Percentiles rank a stretch among this genome's conserved stretches.
Evolutionary conservation across 2,888 invertebrate genomes (phyloP).

Genomic region (Quadroppia sp.): DNA sequence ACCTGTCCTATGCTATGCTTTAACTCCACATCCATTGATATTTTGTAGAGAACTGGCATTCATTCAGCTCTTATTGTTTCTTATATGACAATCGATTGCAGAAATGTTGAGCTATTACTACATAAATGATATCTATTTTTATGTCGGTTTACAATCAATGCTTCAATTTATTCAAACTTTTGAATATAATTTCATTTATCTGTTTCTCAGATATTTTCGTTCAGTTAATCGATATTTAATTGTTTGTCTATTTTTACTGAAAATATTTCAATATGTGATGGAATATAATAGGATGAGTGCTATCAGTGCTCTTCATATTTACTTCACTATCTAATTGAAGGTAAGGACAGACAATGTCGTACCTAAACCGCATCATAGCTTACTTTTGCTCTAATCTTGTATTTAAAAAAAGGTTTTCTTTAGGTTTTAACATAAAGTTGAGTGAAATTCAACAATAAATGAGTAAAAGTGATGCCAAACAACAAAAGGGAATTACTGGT

Average conservation of each 20-base stretch:
- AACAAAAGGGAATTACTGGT: conserved; percentile 32
- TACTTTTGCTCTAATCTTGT: background rate
- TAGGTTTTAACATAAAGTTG: background rate
- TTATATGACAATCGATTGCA: background rate
- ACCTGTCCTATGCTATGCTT: background rate
- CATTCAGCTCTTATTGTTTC: background rate
- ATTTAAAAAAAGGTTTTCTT: conserved; percentile 20
- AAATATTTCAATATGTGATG: no score
- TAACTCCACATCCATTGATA: conserved; percentile 10
- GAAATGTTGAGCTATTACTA: no score
- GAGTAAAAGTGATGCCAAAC: conserved; percentile 26
- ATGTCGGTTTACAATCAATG: no score
- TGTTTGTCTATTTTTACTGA: no score
- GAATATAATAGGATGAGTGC: no score
- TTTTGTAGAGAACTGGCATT: background rate
- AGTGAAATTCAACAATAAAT: background rate
- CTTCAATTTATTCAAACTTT: no score
- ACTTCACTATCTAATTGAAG: no score
- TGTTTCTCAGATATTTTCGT: no score
- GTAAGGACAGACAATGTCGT: background rate
- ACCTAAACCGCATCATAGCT: conserved; percentile 7
- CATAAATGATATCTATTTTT: no score
- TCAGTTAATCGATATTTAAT: no score
- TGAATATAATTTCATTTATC: no score
- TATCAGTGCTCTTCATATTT: no score